phyloP scores from a whole-genome alignment of 2,888 invertebrate species.

The Sminthurinus aureus region DNA sequence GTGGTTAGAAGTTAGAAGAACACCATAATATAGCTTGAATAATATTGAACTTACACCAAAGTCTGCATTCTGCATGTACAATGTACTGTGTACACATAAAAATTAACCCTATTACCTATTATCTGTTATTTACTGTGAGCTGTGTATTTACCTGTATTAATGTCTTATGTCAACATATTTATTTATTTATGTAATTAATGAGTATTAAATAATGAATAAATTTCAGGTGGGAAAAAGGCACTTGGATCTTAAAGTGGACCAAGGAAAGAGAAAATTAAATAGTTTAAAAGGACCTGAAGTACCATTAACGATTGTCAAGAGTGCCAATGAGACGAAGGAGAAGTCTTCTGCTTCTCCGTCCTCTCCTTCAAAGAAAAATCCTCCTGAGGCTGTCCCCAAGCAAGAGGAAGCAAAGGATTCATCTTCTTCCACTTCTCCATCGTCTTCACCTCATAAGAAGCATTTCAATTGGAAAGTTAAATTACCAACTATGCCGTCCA shows the following conservation, averaged over 20 bases:
- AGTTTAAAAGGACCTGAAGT: slow-evolving; percentile 48
- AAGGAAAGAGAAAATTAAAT: slow-evolving; percentile 47
- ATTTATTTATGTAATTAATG: too few relatives aligned
- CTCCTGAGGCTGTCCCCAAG: slow-evolving; percentile 45
- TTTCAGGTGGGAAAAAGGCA: slow-evolving; percentile 57
- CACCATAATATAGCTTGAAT: too few relatives aligned
- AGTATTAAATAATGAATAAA: neutral
- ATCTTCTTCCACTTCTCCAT: neutral
- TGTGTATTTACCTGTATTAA: too few relatives aligned
- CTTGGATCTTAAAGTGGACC: slow-evolving; percentile 54
- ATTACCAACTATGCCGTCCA: slow-evolving; percentile 35
- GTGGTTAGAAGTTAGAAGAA: too few relatives aligned
- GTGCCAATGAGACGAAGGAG: slow-evolving; percentile 51
- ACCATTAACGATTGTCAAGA: slow-evolving; percentile 47
- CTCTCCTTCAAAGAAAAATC: slow-evolving; percentile 19
- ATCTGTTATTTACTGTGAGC: too few relatives aligned
- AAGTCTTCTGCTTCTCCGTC: neutral
- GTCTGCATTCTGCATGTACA: too few relatives aligned
- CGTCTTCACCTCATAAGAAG: neutral
- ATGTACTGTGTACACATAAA: too few relatives aligned
- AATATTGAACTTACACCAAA: too few relatives aligned
- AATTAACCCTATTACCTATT: too few relatives aligned
- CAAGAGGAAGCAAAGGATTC: neutral
- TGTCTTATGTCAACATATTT: too few relatives aligned
- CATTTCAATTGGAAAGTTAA: slow-evolving; percentile 15